Conservation (phyloP, 2,113 vertebrate genomes). For the Oreochromis niloticus region DNA sequence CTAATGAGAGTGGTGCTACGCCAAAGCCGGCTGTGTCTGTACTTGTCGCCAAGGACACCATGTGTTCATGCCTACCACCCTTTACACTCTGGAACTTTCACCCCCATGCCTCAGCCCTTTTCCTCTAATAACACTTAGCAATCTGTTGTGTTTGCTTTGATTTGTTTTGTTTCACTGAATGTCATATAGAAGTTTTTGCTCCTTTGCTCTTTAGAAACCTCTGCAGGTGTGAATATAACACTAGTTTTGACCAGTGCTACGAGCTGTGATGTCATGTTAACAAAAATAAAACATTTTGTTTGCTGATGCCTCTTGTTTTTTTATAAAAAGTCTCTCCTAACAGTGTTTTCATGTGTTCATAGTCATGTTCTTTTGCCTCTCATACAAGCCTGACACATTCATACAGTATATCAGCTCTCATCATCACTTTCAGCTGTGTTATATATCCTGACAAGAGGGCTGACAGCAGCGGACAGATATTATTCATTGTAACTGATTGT, state of each 20-base stretch:
- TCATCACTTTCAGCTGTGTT: not conserved
- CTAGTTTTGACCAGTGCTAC: slow-evolving; percentile 1
- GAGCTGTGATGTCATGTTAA: not conserved
- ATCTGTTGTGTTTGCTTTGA: not conserved
- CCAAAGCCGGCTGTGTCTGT: not conserved
- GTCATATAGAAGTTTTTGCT: not conserved
- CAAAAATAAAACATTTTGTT: slow-evolving; percentile 43
- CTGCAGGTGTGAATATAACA: slow-evolving; percentile 20
- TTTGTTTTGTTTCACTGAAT: not conserved
- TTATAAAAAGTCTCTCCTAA: not conserved
- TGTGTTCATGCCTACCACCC: slow-evolving; percentile 1
- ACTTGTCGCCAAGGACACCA: slow-evolving; percentile 23
- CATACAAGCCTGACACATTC: not conserved
- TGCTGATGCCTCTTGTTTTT: not conserved
- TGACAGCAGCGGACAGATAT: not conserved
- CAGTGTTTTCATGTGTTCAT: not conserved
- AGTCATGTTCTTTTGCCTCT: not conserved
- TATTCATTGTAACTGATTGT: slow-evolving; percentile 4
- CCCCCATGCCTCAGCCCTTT: not conserved
- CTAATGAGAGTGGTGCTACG: slow-evolving; percentile 17
- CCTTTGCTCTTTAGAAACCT: not conserved
- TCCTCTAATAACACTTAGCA: not conserved
- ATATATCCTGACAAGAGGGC: not conserved
- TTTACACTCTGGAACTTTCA: not conserved
- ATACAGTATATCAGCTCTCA: not conserved